These are phyloP conservation scores for Mantis religiosa DNA, from an alignment of 2,888 invertebrate genomes.

Conservation along the genomic window DNA sequence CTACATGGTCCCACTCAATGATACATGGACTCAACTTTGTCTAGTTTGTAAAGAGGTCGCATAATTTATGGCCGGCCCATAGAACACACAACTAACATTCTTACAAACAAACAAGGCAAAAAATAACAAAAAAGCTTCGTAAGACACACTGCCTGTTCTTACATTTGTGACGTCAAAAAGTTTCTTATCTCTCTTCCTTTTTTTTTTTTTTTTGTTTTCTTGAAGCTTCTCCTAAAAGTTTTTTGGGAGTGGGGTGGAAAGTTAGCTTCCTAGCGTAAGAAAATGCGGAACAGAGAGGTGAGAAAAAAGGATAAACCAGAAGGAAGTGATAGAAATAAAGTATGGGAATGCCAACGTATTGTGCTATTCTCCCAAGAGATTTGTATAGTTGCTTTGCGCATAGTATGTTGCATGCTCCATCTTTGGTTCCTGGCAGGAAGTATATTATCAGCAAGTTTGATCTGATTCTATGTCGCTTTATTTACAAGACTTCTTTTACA, in stretches of 20 bases:
- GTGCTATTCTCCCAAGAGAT: background rate
- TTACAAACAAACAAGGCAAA: conserved; percentile 5
- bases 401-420: no score
- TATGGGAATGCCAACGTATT: background rate
- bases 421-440: no score
- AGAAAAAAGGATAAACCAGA: conserved; percentile 12
- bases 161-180: conserved; percentile 7
- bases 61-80: conserved; percentile 6
- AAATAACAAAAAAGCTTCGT: background rate
- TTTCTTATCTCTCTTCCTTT: background rate
- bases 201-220: no score
- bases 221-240: background rate
- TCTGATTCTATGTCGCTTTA: no score
- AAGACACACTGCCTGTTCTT: background rate
- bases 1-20: background rate
- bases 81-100: conserved; percentile 3
- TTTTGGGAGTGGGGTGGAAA: background rate
- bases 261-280: conserved; percentile 39
- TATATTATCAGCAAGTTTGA: no score
- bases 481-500: no score
- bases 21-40: conserved; percentile 1
- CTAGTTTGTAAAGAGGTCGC: background rate
- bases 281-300: conserved; percentile 27
- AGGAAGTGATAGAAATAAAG: background rate
- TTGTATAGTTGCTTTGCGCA: background rate